Base-by-base conservation (phyloP, 2,113 vertebrate species). In the Dromaius novaehollandiae region DNA sequence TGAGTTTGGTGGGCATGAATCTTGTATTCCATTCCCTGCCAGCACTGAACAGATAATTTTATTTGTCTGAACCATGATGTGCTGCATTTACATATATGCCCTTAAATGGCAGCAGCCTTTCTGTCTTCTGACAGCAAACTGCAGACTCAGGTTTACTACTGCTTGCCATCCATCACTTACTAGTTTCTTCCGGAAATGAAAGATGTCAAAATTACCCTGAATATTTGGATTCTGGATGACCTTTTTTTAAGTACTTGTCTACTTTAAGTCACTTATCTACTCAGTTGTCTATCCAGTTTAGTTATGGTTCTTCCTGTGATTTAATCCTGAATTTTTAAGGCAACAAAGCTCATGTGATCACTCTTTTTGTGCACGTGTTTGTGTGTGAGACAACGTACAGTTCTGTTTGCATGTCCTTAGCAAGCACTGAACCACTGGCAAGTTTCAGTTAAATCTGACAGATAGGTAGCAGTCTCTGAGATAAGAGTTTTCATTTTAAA, bases 51-150 rank as follows among this genome's bases (percentile, higher is more conserved):
- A 74, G 19, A 68, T 26, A 56, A 28, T 11, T 51, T 56, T 74
- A 78, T 68, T 21, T 90, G 18, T 55, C 46, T 86, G 46, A 86
- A 61, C n/a, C n/a, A 68, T 8, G 21, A 16, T 9, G 24, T 0
- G 3, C 38, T 42, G 7, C 42, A 19, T 68, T 73, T 32, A 51
- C 0, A 0, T 7, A 6, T 6, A 4, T 15, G 36, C 1, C 25
- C 85, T 38, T 65, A 46, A 74, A 87, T 17, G 34, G 38, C 51
- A 79, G 24, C 19, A 92, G 40, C 8, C 40, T 75, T 84, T 64
- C 44, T 58, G 16, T 24, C 76, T 73, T 90, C 17, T 26, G 42
- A 32, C 10, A 60, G 24, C 48, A 64, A 88, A 64, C 34, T 38
- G 24, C 24, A 77, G 20, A 36, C 42, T 73, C 16, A 32, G 9